Percentiles rank a stretch among this genome's conserved stretches.
Evolutionary conservation across 2,797 vertebrate genomes (phyloP).

Genomic region (Malacoraja senta): DNA sequence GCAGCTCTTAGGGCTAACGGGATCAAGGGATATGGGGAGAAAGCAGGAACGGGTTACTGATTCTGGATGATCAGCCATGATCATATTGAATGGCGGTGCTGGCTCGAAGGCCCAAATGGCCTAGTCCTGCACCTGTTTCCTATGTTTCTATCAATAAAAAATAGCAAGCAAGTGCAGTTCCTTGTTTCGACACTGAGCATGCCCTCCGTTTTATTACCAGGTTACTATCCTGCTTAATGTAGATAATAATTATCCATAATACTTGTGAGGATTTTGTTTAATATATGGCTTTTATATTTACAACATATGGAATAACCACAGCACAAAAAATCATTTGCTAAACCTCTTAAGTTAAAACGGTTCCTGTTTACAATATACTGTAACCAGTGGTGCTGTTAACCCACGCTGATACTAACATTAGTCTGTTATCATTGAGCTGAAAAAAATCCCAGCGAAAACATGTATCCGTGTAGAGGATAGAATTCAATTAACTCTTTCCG

Average conservation of each 20-base stretch:
- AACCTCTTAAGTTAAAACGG: neutral
- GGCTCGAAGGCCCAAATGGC: too few relatives aligned
- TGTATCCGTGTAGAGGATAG: neutral
- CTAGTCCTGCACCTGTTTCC: too few relatives aligned
- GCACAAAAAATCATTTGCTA: neutral
- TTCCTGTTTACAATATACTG: neutral
- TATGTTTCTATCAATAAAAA: too few relatives aligned
- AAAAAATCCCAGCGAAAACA: neutral
- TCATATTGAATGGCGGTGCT: too few relatives aligned
- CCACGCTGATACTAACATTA: neutral
- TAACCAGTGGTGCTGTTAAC: neutral
- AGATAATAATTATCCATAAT: neutral
- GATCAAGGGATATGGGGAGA: too few relatives aligned
- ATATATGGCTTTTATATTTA: neutral
- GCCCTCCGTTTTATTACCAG: neutral
- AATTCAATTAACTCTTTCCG: neutral
- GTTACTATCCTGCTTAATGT: too few relatives aligned
- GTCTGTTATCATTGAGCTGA: conserved; percentile 12
- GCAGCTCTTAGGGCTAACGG: too few relatives aligned
- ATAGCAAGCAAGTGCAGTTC: neutral
- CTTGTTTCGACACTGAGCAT: neutral
- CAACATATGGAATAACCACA: neutral
- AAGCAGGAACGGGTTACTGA: too few relatives aligned
- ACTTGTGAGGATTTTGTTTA: neutral
- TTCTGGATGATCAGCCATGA: too few relatives aligned